A percentile compares a stretch with the other conserved stretches of the same genome.
Evolutionary conservation across 2,797 vertebrate genomes (phyloP).

Genomic region (Anguilla pacifica): DNA sequence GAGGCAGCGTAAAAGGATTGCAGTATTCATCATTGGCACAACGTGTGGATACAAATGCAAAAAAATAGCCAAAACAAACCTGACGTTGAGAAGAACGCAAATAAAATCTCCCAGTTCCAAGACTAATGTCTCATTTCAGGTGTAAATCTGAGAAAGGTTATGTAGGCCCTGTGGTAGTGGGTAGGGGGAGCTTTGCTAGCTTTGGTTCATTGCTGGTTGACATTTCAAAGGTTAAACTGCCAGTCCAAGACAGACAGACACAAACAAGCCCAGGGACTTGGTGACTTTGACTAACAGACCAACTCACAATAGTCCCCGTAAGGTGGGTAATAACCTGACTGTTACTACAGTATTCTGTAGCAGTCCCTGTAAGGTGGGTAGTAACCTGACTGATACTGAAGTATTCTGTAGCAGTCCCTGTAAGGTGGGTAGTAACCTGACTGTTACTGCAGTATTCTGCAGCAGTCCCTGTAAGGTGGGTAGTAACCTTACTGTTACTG

Average conservation of each 20-base stretch:
- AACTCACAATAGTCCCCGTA: conserved; percentile 15
- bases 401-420: neutral
- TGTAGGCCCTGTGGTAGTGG: conserved; percentile 63
- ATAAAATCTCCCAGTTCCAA: neutral
- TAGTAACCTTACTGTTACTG: too few species aligned
- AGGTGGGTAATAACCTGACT: neutral
- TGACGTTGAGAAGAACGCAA: neutral
- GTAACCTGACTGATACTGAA: too few species aligned
- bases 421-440: neutral
- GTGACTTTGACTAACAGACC: conserved; percentile 64
- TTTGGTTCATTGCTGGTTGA: conserved; percentile 73
- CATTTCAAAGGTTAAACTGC: conserved; percentile 84
- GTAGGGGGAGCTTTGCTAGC: conserved; percentile 64
- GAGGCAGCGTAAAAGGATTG: neutral
- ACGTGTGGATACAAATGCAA: neutral
- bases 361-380: neutral
- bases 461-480: too few species aligned
- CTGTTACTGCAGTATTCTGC: too few species aligned
- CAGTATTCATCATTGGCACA: neutral
- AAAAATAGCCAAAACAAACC: neutral
- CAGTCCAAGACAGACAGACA: conserved; percentile 71
- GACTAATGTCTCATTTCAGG: conserved; percentile 22
- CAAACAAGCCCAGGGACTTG: conserved; percentile 66
- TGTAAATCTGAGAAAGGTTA: conserved; percentile 51
- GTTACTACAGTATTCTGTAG: too few species aligned